Base-by-base conservation (phyloP, 2,113 vertebrate genomes). In the Thunnus thynnus region DNA sequence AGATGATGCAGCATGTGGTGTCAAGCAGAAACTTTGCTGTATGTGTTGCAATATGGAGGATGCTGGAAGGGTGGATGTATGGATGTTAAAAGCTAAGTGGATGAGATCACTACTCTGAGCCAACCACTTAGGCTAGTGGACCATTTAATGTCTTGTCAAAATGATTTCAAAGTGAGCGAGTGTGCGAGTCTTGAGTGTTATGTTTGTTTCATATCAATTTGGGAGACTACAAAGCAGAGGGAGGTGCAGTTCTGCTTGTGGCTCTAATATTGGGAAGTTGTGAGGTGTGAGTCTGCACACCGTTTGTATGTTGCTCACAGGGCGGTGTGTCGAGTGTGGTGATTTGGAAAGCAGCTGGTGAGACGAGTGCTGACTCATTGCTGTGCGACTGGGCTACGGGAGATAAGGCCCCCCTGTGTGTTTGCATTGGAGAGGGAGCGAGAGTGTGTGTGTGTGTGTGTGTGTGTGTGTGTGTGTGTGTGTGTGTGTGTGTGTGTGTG, bases 301-400 rank as follows among this genome's bases (percentile, higher is more conserved):
- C 41, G 67, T 44, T 3, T 80, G 41, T 70, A 72, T 60, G 51
- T 20, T 46, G 13, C 57, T 52, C 36, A 65, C 25, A 46, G 56
- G 17, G 13, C 16, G 4, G 30, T 56, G 60, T 60, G 56, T 60
- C 3, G 25, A 56, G 58, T 55, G 55, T 76, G 46, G 68, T 72
- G 62, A 85, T 91, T 92, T 84, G 70, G 90, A 82, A 82, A 91
- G 74, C 87, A 93, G 91, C 89, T 90, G 91, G 86, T 77, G 47
- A 83, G 68, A 85, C 50, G 27, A 82, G 64, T 86, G 93, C 92
- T 94, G 91, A 94, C 78, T 94, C 93, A 91, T 91, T 18, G 48
- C 32, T 83, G 61, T 84, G 81, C 68, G 73, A 69, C 84, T 78
- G 78, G 71, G 50, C 70, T 55, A 22, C 25, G 20, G 48, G 78